Percentiles rank a stretch among this genome's conserved stretches.
These are phyloP conservation scores for Acipenser transmontanus DNA, from an alignment of 2,797 vertebrate species.

Conservation along the genomic window DNA sequence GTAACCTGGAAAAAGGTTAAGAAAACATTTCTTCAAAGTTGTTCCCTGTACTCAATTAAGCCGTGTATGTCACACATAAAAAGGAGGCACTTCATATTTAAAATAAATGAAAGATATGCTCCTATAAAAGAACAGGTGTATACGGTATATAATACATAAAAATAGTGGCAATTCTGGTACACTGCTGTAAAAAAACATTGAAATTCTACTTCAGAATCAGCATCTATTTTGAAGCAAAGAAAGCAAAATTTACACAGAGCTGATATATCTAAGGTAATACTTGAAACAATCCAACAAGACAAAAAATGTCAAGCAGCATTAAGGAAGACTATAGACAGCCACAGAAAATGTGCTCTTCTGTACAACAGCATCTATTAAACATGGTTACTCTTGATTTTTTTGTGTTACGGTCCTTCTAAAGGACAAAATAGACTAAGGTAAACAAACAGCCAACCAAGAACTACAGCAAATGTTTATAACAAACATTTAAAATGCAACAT, in stretches of 20 bases:
- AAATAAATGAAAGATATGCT: conserved; percentile 20
- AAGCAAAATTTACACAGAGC: too few relatives aligned
- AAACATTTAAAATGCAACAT: conserved; percentile 23
- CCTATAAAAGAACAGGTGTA: background rate
- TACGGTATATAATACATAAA: background rate
- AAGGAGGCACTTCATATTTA: conserved; percentile 60
- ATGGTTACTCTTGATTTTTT: conserved; percentile 10
- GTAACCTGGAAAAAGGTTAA: too few relatives aligned
- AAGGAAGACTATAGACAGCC: conserved; percentile 51
- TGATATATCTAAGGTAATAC: too few relatives aligned
- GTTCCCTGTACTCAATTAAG: too few relatives aligned
- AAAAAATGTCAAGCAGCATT: conserved; percentile 29
- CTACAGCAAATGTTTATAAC: conserved; percentile 17
- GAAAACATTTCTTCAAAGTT: too few relatives aligned
- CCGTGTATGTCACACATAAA: conserved; percentile 22
- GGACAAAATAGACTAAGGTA: background rate
- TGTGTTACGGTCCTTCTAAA: conserved; percentile 21
- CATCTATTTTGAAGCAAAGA: too few relatives aligned
- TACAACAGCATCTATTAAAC: conserved; percentile 16
- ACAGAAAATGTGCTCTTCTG: conserved; percentile 17
- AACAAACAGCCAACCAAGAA: conserved; percentile 6
- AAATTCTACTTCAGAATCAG: too few relatives aligned
- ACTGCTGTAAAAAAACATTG: background rate
- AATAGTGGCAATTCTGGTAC: background rate
- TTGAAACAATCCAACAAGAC: conserved; percentile 1